Base-by-base conservation (phyloP, 2,888 invertebrate species). In the Eucera pruinosa region DNA sequence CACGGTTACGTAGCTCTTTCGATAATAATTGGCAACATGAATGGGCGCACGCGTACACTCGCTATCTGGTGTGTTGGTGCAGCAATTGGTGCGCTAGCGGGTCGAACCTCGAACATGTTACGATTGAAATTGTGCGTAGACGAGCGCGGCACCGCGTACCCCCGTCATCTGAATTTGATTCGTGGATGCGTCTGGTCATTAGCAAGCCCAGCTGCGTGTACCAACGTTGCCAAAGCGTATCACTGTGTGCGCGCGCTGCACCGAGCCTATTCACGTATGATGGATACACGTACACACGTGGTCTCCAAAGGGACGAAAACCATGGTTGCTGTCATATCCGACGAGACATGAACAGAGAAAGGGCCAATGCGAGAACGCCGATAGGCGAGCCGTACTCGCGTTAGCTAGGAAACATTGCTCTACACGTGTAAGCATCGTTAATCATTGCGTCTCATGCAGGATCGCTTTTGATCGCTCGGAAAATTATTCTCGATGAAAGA, bases 1-100 rank as follows among this genome's bases (percentile, higher is more conserved):
- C 76, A 76, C 83, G 68, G 81, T 85, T 84, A 83, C 81, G 79
- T 81, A 85, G 86, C 84, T 65, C 76, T 89, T 85, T 87, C 87
- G 84, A 84, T 81, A 83, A 85, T 89, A 89, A 89, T 89, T 87
- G 89, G 85, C 83, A 85, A 85, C 83, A 86, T 86, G 88, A 89
- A 89, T 89, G 87, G 86, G 83, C 83, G 70, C 70, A 81, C 25
- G 23, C 74, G 73, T 65, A 82, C 73, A 66, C 64, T 78, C 41
- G 6, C 18, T 43, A 5, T 43, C 4, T 18, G 18, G n/a, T 11
- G 36, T 52, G 36, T 18, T 15, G 33, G 55, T 23, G 60, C 25
- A 25, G 33, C 33, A 33, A 36, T 11, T 11, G 9, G 9, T 36
- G 11, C 36, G 36, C 36, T 9, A 30, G 36, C 20, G n/a, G 36